Conservation (phyloP, 2,113 vertebrate species). For the Zingel zingel region DNA sequence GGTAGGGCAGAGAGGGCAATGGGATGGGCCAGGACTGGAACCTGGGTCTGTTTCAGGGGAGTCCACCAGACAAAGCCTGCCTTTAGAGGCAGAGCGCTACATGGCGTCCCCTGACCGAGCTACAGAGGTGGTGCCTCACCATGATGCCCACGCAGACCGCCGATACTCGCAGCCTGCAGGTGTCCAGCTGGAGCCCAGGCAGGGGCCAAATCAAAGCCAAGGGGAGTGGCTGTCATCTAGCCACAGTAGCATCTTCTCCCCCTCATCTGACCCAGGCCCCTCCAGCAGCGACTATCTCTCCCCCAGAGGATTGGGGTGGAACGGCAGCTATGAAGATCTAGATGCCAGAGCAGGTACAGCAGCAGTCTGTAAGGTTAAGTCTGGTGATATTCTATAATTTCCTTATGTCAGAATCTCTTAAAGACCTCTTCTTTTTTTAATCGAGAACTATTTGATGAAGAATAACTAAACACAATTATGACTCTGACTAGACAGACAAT, state of each 20-base stretch:
- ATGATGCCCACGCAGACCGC: background rate
- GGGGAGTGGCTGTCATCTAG: slow-evolving; percentile 1
- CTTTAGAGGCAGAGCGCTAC: slow-evolving; percentile 1
- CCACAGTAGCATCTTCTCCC: slow-evolving; percentile 37
- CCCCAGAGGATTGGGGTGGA: slow-evolving; percentile 13
- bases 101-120: accelerated
- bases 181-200: background rate
- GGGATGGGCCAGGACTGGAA: background rate
- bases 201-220: background rate
- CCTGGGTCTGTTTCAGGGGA: background rate
- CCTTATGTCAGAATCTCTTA: background rate
- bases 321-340: slow-evolving; percentile 58
- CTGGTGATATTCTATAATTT: background rate
- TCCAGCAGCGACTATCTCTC: slow-evolving; percentile 42
- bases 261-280: background rate
- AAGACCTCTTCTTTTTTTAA: too few species aligned
- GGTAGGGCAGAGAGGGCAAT: background rate
- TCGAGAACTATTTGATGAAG: too few species aligned
- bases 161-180: background rate
- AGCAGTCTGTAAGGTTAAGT: background rate
- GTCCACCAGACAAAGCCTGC: slow-evolving; percentile 39
- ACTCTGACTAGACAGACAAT: background rate
- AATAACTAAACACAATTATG: background rate
- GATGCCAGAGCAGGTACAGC: slow-evolving; percentile 35
- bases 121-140: background rate